A percentile compares a stretch with the other conserved stretches of the same genome.
These are phyloP conservation scores for Zoroaster sp. DNA, from an alignment of 53 echinoderm and acorn worm species.

Conservation along the genomic window DNA sequence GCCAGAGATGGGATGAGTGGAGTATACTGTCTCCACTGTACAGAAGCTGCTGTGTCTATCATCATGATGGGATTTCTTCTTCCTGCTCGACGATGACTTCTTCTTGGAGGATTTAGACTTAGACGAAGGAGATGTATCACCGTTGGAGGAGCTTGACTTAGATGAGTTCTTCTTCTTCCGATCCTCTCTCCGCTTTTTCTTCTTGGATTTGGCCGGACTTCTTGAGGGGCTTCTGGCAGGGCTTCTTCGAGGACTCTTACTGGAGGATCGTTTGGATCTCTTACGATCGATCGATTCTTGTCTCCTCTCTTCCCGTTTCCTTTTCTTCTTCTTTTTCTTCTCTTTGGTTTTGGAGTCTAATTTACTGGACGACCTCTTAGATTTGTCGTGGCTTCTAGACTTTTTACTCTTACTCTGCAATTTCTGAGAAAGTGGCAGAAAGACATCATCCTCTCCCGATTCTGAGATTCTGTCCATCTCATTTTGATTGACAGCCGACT, in stretches of 20 bases:
- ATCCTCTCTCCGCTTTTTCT: conserved; percentile 54
- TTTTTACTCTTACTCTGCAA: conserved; percentile 63
- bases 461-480: conserved; percentile 57
- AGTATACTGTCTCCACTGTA: conserved; percentile 71
- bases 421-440: conserved; percentile 62
- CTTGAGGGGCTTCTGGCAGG: conserved; percentile 60
- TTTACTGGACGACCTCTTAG: conserved; percentile 35
- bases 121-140: background rate
- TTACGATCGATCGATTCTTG: conserved; percentile 8
- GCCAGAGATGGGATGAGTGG: conserved; percentile 36
- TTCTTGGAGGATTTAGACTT: conserved; percentile 39
- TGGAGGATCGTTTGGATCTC: conserved; percentile 23
- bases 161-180: conserved; percentile 50
- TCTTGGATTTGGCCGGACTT: conserved; percentile 46
- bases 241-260: conserved; percentile 55
- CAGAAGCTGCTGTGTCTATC: conserved; percentile 57
- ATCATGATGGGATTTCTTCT: conserved; percentile 50
- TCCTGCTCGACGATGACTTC: conserved; percentile 37
- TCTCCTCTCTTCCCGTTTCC: conserved; percentile 63
- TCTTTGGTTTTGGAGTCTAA: conserved; percentile 53
- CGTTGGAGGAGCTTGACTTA: conserved; percentile 7
- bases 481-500: background rate
- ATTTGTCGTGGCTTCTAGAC: conserved; percentile 60
- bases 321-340: conserved; percentile 71
- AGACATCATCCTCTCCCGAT: conserved; percentile 90